phyloP scores from a whole-genome alignment of 1,140 invertebrate genomes.

The Hypsibius dujardini region DNA sequence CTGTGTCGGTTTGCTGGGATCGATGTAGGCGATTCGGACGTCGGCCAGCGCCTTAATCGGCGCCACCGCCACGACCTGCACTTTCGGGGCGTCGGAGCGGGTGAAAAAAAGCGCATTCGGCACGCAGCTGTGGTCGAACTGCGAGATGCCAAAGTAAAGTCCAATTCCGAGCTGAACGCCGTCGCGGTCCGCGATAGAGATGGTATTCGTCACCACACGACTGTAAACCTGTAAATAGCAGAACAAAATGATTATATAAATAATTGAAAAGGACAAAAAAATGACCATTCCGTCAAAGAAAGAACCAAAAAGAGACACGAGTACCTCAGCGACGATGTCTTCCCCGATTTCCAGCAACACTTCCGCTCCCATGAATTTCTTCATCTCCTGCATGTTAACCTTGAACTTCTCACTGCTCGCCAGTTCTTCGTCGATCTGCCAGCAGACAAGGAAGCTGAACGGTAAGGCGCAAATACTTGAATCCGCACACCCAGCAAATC shows the following conservation, averaged over 20 bases:
- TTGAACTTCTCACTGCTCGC: background rate
- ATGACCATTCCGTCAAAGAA: too few relatives aligned
- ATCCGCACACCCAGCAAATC: too few relatives aligned
- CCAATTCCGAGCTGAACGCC: background rate
- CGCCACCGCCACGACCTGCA: slow-evolving; percentile 2
- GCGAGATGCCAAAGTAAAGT: slow-evolving; percentile 9
- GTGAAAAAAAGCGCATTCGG: background rate
- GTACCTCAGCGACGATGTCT: too few relatives aligned
- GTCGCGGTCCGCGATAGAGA: background rate
- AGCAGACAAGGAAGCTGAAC: too few relatives aligned
- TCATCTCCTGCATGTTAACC: slow-evolving; percentile 3
- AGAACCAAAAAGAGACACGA: too few relatives aligned
- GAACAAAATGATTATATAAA: too few relatives aligned
- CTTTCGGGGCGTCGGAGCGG: background rate
- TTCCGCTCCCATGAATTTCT: background rate
- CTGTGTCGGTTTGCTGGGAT: too few relatives aligned
- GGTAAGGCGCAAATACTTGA: too few relatives aligned
- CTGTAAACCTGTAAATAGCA: slow-evolving; percentile 9
- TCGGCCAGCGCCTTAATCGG: too few relatives aligned
- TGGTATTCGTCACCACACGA: slow-evolving; percentile 10
- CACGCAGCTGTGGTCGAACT: slow-evolving; percentile 17
- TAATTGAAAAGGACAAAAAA: too few relatives aligned
- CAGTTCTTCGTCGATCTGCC: slow-evolving; percentile 13
- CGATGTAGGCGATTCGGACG: too few relatives aligned
- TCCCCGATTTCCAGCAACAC: too few relatives aligned